A percentile compares a stretch with the other conserved stretches of the same genome.
phyloP scores from a whole-genome alignment of 2,113 vertebrate genomes.

The Rhynchomys soricoides region DNA sequence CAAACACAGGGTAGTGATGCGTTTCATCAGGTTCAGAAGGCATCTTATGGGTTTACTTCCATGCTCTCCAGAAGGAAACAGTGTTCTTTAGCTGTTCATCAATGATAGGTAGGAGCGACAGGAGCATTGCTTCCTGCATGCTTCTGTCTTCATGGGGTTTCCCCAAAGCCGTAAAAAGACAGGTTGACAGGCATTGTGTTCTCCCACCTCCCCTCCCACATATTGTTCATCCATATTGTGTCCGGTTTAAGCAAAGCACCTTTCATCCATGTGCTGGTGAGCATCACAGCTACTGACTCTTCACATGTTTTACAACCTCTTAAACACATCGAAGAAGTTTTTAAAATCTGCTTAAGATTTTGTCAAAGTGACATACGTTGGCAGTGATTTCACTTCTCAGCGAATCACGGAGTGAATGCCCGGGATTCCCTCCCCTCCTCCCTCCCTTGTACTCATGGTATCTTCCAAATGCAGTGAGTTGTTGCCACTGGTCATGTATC shows the following conservation, averaged over 20 bases:
- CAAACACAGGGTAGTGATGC: not conserved
- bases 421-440: not conserved
- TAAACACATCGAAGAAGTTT: slow-evolving; percentile 35
- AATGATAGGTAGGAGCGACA: not conserved
- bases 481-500: not conserved
- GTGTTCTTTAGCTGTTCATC: not conserved
- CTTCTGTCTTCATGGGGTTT: not conserved
- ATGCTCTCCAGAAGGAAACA: not conserved
- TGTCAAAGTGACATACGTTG: not conserved
- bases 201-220: not conserved
- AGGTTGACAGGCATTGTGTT: not conserved
- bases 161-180: not conserved
- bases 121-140: not conserved
- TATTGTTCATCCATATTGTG: not conserved
- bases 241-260: not conserved
- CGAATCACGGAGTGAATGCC: not conserved
- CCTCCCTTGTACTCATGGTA: not conserved
- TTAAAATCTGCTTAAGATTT: slow-evolving; percentile 36
- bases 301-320: not conserved
- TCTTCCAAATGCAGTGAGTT: not conserved
- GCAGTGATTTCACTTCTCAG: not conserved
- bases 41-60: not conserved
- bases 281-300: slow-evolving; percentile 25
- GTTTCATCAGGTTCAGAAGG: slow-evolving; percentile 46
- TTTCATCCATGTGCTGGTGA: not conserved